Base-by-base conservation (phyloP, 2,113 vertebrate species). In the Datnioides undecimradiatus region DNA sequence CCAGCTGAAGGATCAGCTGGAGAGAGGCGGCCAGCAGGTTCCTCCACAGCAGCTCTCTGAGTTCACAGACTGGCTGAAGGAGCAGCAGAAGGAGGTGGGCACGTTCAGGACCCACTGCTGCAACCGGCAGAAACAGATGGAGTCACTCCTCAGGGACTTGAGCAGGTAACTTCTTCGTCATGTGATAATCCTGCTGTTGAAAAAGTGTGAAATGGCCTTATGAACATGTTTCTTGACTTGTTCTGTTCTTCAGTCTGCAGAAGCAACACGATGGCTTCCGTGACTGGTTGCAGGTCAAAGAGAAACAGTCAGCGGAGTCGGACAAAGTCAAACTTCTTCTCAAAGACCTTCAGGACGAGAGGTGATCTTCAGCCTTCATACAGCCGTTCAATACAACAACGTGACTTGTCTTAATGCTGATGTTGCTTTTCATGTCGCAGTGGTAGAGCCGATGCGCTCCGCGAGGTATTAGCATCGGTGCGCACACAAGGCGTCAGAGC, bases 81-180 rank as follows among this genome's bases (percentile, higher is more conserved):
- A 95, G 85, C 96, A 97, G 78, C 95, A 95, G 65, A 85, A 89
- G 29, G 96, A 97, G 31, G 90, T 97, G 40, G 92, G 84, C 45
- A 95, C 94, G 0, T 76, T 97, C 82, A 94, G 92, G 27, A 91
- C 93, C 21, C 85, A 94, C 78, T 97, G 96, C 86, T 92, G 92
- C 73, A 94, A 90, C 52, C 76, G 91, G 17, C 94, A 94, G 55
- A 83, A 91, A 49, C 95, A 97, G 6, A 94, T 99, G 46, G 86
- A 79, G 43, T 76, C 84, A 9, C 89, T 86, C 27, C 85, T 96
- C 57, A 74, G 92, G 17, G 94, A 96, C 75, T 83, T 98, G 25
- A 90, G 88, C 75, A 94, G 95, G 97, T 99, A 66, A 52, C 17
- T 2, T 1, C 14, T 16, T 13, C 12, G 21, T 23, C 17, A 25